Evolutionary conservation across 2,113 vertebrate genomes (phyloP).

Genomic region (Brevimyrus niger): DNA sequence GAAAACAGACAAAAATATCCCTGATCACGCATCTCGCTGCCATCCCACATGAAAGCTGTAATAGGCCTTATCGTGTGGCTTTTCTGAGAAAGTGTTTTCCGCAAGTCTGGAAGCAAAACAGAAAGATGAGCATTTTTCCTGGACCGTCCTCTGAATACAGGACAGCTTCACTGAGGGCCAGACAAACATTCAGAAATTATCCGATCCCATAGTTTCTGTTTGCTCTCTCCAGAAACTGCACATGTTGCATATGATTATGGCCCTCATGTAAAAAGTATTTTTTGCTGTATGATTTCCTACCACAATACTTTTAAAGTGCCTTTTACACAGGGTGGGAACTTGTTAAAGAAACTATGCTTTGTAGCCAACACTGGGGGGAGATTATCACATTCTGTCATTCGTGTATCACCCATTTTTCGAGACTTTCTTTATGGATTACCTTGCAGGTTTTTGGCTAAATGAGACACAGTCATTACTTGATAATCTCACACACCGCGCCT

Average conservation of each 20-base stretch:
- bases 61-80: background rate
- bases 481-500: background rate
- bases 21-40: background rate
- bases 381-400: background rate
- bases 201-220: background rate
- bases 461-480: background rate
- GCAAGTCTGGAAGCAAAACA: background rate
- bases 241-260: background rate
- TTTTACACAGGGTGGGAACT: background rate
- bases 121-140: background rate
- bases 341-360: background rate
- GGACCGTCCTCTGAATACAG: background rate
- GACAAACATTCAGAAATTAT: background rate
- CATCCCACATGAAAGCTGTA: background rate
- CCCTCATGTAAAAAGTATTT: background rate
- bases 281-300: background rate
- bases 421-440: background rate
- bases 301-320: background rate
- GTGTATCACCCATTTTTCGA: background rate
- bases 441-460: background rate
- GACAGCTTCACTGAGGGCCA: background rate
- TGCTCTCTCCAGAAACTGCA: background rate
- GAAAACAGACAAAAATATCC: background rate
- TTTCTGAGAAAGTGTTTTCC: background rate
- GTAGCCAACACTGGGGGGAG: background rate